These are phyloP conservation scores for Psilopsiagon aurifrons DNA, from an alignment of 2,113 vertebrate species.

Conservation along the genomic window DNA sequence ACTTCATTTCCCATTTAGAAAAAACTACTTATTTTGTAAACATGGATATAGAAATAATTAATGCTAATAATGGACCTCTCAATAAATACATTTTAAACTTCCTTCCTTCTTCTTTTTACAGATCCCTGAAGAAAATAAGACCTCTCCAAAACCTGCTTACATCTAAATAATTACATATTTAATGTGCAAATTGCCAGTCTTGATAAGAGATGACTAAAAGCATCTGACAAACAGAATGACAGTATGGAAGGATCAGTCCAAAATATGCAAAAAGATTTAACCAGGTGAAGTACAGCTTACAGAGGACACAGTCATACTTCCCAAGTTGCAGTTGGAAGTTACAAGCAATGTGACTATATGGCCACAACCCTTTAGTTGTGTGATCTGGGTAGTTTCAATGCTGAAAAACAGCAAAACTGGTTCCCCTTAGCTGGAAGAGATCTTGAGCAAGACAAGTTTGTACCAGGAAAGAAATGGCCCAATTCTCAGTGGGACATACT, in stretches of 20 bases:
- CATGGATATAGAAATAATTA: not conserved
- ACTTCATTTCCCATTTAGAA: not conserved
- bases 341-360: not conserved
- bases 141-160: not conserved
- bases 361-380: not conserved
- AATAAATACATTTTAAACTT: not conserved
- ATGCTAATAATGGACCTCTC: not conserved
- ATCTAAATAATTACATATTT: not conserved
- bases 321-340: not conserved
- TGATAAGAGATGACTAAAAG: not conserved
- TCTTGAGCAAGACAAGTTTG: not conserved
- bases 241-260: not conserved
- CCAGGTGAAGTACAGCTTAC: not conserved
- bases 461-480: not conserved
- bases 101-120: not conserved
- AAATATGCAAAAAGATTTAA: not conserved
- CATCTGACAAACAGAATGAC: not conserved
- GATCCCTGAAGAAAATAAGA: not conserved
- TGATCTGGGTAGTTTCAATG: not conserved
- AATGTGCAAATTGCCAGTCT: not conserved
- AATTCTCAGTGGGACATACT: not conserved
- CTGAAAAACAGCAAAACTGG: not conserved
- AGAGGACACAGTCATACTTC: not conserved
- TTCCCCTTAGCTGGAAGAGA: not conserved
- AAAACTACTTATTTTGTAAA: not conserved